phyloP scores from a whole-genome alignment of 2,888 invertebrate species.

The Chalcis sispes region DNA sequence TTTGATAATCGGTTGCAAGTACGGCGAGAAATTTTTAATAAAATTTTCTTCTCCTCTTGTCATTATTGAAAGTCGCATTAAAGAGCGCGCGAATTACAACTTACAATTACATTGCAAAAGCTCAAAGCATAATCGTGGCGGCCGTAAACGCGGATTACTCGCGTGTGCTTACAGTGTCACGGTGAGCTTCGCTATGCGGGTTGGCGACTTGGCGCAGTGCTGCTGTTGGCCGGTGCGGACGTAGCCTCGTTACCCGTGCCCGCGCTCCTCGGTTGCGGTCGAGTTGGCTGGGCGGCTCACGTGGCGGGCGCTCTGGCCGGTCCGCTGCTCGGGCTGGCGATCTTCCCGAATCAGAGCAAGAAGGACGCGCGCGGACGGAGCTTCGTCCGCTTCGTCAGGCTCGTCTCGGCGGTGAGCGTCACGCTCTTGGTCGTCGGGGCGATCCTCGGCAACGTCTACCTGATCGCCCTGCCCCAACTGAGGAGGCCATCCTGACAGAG shows the following conservation, averaged over 20 bases:
- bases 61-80: too few relatives aligned
- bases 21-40: too few relatives aligned
- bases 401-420: conserved; percentile 71
- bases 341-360: conserved; percentile 76
- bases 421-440: conserved; percentile 71
- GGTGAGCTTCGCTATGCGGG: conserved; percentile 73
- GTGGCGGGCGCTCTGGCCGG: conserved; percentile 83
- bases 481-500: conserved; percentile 73
- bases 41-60: too few relatives aligned
- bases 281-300: conserved; percentile 85
- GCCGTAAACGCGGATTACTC: background rate
- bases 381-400: conserved; percentile 73
- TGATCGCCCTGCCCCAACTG: conserved; percentile 72
- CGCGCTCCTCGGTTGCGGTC: conserved; percentile 70
- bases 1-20: too few relatives aligned
- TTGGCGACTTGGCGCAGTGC: conserved; percentile 77
- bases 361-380: conserved; percentile 72
- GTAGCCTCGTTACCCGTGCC: conserved; percentile 77
- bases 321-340: conserved; percentile 80
- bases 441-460: conserved; percentile 72
- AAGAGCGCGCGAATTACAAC: too few relatives aligned
- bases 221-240: conserved; percentile 82
- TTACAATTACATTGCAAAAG: too few relatives aligned
- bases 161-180: conserved; percentile 69
- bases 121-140: too few relatives aligned